phyloP scores from a whole-genome alignment of 1,140 invertebrate species.

The Habropoda laboriosa region DNA sequence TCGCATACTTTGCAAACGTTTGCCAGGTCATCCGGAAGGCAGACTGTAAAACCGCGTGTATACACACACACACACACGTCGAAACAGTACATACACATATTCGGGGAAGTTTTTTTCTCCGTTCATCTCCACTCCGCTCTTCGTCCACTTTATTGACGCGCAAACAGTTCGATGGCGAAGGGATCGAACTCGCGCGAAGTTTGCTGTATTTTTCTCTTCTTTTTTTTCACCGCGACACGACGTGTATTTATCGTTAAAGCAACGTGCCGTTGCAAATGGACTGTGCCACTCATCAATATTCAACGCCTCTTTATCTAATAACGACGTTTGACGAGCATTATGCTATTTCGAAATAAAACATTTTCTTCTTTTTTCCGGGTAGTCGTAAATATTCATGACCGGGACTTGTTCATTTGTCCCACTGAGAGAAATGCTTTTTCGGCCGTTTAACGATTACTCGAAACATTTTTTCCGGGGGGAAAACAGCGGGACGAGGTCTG shows the following conservation, averaged over 20 bases:
- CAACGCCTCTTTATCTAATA: neutral
- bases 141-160: neutral
- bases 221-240: neutral
- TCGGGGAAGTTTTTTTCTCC: neutral
- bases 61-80: too few species aligned
- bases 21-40: constrained; percentile 21
- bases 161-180: constrained; percentile 15
- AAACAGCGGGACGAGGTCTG: too few species aligned
- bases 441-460: neutral
- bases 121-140: too few species aligned
- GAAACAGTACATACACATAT: neutral
- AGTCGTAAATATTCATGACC: neutral
- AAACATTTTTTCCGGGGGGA: too few species aligned
- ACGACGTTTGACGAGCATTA: neutral
- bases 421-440: neutral
- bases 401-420: neutral
- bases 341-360: neutral
- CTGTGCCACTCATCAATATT: constrained; percentile 9
- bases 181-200: neutral
- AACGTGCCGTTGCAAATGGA: neutral
- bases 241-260: neutral
- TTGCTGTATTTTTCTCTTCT: neutral
- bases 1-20: constrained; percentile 20
- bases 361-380: neutral
- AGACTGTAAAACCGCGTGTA: constrained; percentile 5